Base-by-base conservation (phyloP, 1,140 invertebrate genomes). In the Nomia melanderi region DNA sequence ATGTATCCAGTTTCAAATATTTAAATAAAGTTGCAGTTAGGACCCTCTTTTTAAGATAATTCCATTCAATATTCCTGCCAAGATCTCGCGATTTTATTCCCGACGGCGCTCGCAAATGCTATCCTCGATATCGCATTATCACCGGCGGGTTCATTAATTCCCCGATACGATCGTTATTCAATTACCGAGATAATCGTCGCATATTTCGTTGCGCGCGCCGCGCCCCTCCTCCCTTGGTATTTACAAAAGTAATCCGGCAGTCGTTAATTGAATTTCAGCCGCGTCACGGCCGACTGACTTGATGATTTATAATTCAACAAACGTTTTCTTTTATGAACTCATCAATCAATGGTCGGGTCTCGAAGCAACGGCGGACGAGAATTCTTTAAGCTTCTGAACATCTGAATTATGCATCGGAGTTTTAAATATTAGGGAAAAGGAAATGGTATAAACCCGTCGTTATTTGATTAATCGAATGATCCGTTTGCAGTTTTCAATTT, bases 111-210 rank as follows among this genome's bases (percentile, higher is more conserved):
- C 14, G 6, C 14, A 12, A 4, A 23, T 2, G 23, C n/a, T 3
- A 8, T 17, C 14, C 33, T 44, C 54, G 36, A 41, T 17, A 0
- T 3, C 31, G 7, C 25, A 25, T 41, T 56, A 65, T 53, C 23
- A 64, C 11, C 1, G 25, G 8, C 25, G 14, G 62, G 47, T 23
- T 53, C 44, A 31, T 65, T 65, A 74, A 65, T 74, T 67, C n/a
- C 27, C 8, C 36, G 53, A 75, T 67, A 47, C 23, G n/a, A 27
- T 57, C 53, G 72, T 56, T 41, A 44, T 47, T n/a, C 39, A 75
- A 75, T 67, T 75, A 75, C n/a, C 25, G 50, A 25, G 64, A 44
- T 75, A 67, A 67, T 67, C 63, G 72, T 39, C n/a, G 36, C 53
- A 57, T 59, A 76, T 69, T 67, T 54, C 25, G 17, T 8, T 27